Percentiles rank a stretch among this genome's conserved stretches.
phyloP scores from a whole-genome alignment of 1,140 invertebrate genomes.

The Drosophila guanche region DNA sequence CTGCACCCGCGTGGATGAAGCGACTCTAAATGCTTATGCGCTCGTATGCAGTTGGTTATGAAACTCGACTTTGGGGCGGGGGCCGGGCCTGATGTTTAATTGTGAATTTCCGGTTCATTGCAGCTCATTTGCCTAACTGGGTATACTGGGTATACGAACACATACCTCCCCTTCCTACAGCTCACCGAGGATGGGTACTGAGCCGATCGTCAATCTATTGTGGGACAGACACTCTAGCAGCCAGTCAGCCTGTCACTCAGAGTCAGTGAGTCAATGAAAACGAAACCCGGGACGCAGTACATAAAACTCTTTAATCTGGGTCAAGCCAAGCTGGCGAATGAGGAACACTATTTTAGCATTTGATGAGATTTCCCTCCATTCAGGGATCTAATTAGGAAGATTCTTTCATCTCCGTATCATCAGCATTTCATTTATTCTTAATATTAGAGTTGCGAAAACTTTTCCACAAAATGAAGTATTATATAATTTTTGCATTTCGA shows the following conservation, averaged over 20 bases:
- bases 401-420: no score
- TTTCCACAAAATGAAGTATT: constrained; percentile 11
- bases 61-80: constrained; percentile 34
- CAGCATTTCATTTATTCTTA: background rate
- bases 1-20: constrained; percentile 45
- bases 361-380: constrained; percentile 1
- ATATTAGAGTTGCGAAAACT: constrained; percentile 8
- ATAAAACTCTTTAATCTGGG: constrained; percentile 55
- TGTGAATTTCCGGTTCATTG: constrained; percentile 78
- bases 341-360: constrained; percentile 17
- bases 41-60: constrained; percentile 61
- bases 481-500: constrained; percentile 28
- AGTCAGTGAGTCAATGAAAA: constrained; percentile 60
- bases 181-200: background rate
- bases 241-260: constrained; percentile 37
- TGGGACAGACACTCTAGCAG: constrained; percentile 34
- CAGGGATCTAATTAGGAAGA: no score
- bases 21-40: constrained; percentile 41
- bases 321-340: constrained; percentile 35
- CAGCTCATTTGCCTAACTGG: constrained; percentile 63
- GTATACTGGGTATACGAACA: background rate
- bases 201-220: constrained; percentile 48
- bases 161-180: background rate
- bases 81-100: constrained; percentile 50
- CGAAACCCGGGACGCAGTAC: constrained; percentile 60